Evolutionary conservation across 2,888 invertebrate species (phyloP).

Genomic region (Eupeodes luniger): DNA sequence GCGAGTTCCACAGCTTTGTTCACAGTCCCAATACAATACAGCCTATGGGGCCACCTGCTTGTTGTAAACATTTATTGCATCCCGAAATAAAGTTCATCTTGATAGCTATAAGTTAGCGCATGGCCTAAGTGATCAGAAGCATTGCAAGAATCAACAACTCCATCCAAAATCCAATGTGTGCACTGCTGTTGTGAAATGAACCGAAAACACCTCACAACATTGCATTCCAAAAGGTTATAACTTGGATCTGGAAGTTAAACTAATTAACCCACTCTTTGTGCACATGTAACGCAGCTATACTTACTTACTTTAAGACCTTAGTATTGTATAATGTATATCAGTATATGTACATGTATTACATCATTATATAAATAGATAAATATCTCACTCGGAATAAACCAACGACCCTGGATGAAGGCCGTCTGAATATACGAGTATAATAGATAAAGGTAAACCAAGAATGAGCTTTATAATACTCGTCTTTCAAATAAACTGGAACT

Average conservation of each 20-base stretch:
- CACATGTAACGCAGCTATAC: not conserved
- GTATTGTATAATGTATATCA: no score
- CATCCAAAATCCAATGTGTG: conserved; percentile 5
- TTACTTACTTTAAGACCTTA: no score
- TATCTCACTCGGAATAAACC: conserved; percentile 16
- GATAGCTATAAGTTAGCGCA: conserved; percentile 25
- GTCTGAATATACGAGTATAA: no score
- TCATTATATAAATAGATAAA: conserved; percentile 3
- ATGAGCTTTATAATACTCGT: conserved; percentile 51
- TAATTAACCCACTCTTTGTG: conserved; percentile 3
- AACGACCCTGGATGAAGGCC: conserved; percentile 50
- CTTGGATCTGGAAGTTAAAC: conserved; percentile 2
- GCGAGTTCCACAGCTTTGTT: not conserved
- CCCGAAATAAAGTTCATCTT: conserved; percentile 52
- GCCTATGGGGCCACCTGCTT: not conserved
- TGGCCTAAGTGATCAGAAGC: conserved; percentile 14
- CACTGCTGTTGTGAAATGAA: conserved; percentile 12
- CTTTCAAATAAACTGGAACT: conserved; percentile 53
- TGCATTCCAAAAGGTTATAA: conserved; percentile 5
- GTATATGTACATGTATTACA: no score
- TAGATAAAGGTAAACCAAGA: conserved; percentile 6
- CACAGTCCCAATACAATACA: not conserved
- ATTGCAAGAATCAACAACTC: conserved; percentile 15
- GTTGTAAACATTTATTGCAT: conserved; percentile 30
- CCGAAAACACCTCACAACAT: not conserved